A percentile compares a stretch with the other conserved stretches of the same genome.
phyloP scores from a whole-genome alignment of 2,888 invertebrate species.

The Rhagium mordax region DNA sequence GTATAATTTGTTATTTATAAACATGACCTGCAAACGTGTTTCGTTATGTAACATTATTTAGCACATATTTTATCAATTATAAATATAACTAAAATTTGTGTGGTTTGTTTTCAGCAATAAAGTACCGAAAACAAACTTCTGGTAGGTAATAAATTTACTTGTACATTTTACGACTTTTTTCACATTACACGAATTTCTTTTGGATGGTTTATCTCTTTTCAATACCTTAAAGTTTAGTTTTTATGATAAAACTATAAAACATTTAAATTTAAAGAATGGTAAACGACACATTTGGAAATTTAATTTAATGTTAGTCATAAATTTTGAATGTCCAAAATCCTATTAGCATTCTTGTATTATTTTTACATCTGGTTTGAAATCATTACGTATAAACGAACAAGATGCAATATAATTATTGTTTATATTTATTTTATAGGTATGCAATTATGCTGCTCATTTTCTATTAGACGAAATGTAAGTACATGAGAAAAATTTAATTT shows the following conservation, averaged over 20 bases:
- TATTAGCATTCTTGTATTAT: not conserved
- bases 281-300: not conserved
- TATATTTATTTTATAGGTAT: no score
- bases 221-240: not conserved
- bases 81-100: not conserved
- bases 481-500: no score
- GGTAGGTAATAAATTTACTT: not conserved
- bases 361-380: not conserved
- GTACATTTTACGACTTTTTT: not conserved
- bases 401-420: no score
- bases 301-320: conserved; percentile 17
- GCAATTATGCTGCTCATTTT: no score
- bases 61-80: not conserved
- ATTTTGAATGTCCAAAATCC: not conserved
- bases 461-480: no score
- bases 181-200: not conserved
- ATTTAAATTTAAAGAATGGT: conserved; percentile 19
- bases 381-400: no score
- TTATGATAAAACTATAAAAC: conserved; percentile 13
- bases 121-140: not conserved
- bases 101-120: not conserved
- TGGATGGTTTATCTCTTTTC: not conserved
- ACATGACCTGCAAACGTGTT: no score
- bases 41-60: no score
- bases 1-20: no score